Conservation (phyloP, 2,888 invertebrate species). For the Tortrix viridana region DNA sequence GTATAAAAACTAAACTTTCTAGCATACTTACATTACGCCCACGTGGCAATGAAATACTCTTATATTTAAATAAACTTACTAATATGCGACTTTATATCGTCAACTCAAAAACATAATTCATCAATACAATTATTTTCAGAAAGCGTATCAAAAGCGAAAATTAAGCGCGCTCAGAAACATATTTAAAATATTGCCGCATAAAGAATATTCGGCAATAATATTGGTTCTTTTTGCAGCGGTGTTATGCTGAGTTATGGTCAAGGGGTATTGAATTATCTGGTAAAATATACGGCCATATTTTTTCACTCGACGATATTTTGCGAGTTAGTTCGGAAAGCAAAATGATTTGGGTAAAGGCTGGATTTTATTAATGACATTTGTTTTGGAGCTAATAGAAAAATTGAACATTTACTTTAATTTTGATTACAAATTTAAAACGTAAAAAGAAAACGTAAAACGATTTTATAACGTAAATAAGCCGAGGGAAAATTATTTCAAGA, state of each 20-base stretch:
- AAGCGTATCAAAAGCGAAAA: not conserved
- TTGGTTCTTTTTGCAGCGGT: slow-evolving; percentile 39
- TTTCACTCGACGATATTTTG: slow-evolving; percentile 28
- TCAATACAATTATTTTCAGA: not conserved
- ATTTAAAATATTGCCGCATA: slow-evolving; percentile 39
- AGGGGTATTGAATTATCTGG: slow-evolving; percentile 41
- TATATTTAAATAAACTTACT: too few species aligned
- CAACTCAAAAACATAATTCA: too few species aligned
- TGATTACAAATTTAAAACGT: not conserved
- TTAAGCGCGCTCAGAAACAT: slow-evolving; percentile 9
- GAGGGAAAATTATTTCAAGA: too few species aligned
- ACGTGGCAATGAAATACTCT: too few species aligned
- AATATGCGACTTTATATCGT: too few species aligned
- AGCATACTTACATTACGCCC: too few species aligned
- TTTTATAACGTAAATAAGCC: too few species aligned
- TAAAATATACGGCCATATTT: slow-evolving; percentile 36
- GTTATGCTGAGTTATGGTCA: slow-evolving; percentile 43
- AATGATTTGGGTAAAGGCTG: slow-evolving; percentile 19
- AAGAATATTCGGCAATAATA: slow-evolving; percentile 38
- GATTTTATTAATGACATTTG: slow-evolving; percentile 1
- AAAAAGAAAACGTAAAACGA: too few species aligned
- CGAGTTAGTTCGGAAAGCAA: slow-evolving; percentile 19
- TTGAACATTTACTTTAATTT: not conserved
- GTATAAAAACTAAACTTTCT: too few species aligned
- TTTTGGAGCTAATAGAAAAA: not conserved